Evolutionary conservation across 2,113 vertebrate genomes (phyloP), one percentile per base, ranked within the genome.

Genomic region (Bombycilla garrulus): DNA sequence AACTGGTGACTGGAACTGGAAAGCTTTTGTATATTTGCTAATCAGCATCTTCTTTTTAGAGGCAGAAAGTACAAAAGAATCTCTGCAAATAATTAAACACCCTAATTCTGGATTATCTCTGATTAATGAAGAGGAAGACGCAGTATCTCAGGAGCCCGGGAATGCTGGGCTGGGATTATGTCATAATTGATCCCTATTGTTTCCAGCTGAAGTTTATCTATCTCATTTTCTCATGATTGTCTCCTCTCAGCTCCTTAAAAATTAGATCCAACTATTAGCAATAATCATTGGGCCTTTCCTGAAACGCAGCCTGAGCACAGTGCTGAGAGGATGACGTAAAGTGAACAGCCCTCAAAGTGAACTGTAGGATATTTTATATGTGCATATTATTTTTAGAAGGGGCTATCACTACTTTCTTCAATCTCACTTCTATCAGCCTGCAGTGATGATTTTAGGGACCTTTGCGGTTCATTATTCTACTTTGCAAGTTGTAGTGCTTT

Each of bases 101-200:
- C 81, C 54, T 97, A 95, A 97, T 97, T 97, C 87, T 94, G 92
- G 95, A 95, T 96, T 95, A 96, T 95, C 92, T 94, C 91, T 96
- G 92, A 95, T 96, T 96, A 96, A 80, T 96, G 95, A 94, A 94
- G 92, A 95, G 81, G 81, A 95, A 96, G 91, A 74, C 25, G 0
- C 26, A 86, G 50, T 80, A 93, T 90, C 91, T 96, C 84, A 93
- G 95, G 90, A 94, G 93, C 26, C 71, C 0, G 4, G 87, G 95
- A 96, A 95, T 90, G 84, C 81, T 85, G 87, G 87, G 74, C 62
- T 94, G 87, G 6, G 71, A 95, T 96, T 95, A 94, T 97, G 95
- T 88, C 91, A 95, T 94, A 97, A 96, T 93, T 95, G 95, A 96
- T 97, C 95, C 78, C 71, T 77, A 80, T 95, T 96, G 93, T 95